Evolutionary conservation across 2,888 invertebrate genomes (phyloP).

Genomic region (Azorinus chamasolen): DNA sequence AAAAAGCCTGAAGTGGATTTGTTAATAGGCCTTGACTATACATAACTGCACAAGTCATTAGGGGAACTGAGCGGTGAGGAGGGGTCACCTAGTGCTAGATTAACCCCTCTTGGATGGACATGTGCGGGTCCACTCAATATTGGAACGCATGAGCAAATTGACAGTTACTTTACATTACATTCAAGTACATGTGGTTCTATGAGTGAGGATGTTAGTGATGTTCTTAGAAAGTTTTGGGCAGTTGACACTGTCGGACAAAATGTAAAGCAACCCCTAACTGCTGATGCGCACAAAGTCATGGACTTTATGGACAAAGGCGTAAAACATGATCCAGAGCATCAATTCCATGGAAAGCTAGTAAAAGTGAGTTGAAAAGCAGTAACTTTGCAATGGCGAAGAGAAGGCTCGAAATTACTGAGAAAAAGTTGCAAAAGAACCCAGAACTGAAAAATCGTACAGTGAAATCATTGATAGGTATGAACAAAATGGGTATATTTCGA

Average conservation of each 20-base stretch:
- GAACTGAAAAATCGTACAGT: slow-evolving; percentile 27
- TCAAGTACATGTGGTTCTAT: background rate
- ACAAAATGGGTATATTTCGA: slow-evolving; percentile 49
- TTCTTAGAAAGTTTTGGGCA: slow-evolving; percentile 44
- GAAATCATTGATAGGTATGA: slow-evolving; percentile 37
- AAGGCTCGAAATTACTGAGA: slow-evolving; percentile 43
- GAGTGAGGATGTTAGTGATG: slow-evolving; percentile 27
- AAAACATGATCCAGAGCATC: slow-evolving; percentile 1
- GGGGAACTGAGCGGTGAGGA: slow-evolving; percentile 35
- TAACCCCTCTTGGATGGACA: slow-evolving; percentile 59
- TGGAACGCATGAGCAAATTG: background rate
- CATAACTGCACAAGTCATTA: slow-evolving; percentile 45
- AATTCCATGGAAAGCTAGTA: slow-evolving; percentile 42
- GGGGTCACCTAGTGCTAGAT: slow-evolving; percentile 47
- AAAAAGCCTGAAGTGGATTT: slow-evolving; percentile 22
- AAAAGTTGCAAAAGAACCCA: slow-evolving; percentile 30
- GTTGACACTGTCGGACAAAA: slow-evolving; percentile 12
- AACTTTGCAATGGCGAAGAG: slow-evolving; percentile 39
- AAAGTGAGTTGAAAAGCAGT: slow-evolving; percentile 6
- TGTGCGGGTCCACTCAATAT: slow-evolving; percentile 34
- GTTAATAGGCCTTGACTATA: slow-evolving; percentile 50
- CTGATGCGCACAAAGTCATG: slow-evolving; percentile 18
- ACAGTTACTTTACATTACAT: background rate
- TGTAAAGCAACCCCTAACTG: background rate
- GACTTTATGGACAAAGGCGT: background rate